phyloP scores from a whole-genome alignment of 92 coral and sea anemone genomes.

The Phenganax marumi region DNA sequence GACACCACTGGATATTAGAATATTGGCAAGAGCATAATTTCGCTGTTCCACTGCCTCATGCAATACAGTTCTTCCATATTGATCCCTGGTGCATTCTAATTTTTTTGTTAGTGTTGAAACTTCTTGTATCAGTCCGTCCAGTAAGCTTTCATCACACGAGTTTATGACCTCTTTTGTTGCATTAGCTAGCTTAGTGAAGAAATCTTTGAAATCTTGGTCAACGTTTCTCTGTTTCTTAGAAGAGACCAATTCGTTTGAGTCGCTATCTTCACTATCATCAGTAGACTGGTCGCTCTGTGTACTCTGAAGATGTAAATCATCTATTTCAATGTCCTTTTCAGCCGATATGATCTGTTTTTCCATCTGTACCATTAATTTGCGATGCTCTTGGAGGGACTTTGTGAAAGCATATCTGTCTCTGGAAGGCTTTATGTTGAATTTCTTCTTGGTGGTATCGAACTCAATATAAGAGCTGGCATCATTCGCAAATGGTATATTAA shows the following conservation, averaged over 20 bases:
- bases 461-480: not conserved
- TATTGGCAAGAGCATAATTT: not conserved
- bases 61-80: conserved; percentile 9
- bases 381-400: conserved; percentile 20
- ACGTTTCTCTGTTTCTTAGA: not conserved
- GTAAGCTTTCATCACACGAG: not conserved
- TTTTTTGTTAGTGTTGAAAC: not conserved
- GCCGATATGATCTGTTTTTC: not conserved
- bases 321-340: not conserved
- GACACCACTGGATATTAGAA: not conserved
- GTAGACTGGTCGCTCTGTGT: not conserved
- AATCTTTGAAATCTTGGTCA: not conserved
- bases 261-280: not conserved
- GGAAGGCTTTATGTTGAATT: not conserved
- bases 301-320: not conserved
- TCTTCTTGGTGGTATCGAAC: not conserved
- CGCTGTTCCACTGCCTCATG: conserved; percentile 9
- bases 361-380: not conserved
- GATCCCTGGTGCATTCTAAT: conserved; percentile 11
- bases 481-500: not conserved
- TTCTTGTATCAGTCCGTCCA: conserved; percentile 2
- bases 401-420: conserved; percentile 10
- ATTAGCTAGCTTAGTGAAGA: not conserved
- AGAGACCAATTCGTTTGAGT: too few relatives aligned
- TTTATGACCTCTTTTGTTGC: not conserved